phyloP scores from a whole-genome alignment of 2,797 vertebrate species.

The Alca torda region DNA sequence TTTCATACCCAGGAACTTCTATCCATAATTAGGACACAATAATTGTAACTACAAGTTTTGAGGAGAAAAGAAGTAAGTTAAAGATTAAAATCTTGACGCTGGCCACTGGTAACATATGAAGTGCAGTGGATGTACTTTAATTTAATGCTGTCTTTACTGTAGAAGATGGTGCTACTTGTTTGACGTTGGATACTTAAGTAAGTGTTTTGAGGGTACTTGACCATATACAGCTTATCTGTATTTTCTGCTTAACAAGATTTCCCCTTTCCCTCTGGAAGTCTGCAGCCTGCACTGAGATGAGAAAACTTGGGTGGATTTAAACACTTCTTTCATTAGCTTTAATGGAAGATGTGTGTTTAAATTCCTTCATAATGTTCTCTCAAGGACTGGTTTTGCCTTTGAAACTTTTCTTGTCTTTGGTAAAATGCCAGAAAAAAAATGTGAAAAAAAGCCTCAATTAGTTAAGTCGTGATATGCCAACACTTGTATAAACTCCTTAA shows the following conservation, averaged over 20 bases:
- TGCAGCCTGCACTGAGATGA: background rate
- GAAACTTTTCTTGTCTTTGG: conserved; percentile 16
- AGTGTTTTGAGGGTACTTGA: background rate
- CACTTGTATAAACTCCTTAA: conserved; percentile 9
- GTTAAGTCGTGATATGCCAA: conserved; percentile 37
- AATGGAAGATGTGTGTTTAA: background rate
- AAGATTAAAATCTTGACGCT: background rate
- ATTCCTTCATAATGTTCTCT: background rate
- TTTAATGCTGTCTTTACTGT: background rate
- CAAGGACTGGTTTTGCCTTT: background rate
- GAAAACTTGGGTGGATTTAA: background rate
- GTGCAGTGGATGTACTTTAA: background rate
- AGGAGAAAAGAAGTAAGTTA: background rate
- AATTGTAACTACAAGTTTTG: background rate
- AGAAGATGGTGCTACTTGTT: background rate
- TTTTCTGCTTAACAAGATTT: conserved; percentile 3
- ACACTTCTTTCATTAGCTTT: background rate
- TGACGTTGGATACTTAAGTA: background rate
- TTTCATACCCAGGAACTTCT: background rate
- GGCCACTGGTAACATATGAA: background rate
- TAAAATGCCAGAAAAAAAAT: conserved; percentile 8
- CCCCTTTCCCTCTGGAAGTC: background rate
- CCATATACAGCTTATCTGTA: background rate
- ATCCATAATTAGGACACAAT: background rate
- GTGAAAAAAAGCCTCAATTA: conserved; percentile 23